Evolutionary conservation across 2,113 vertebrate genomes (phyloP), one percentile per base, ranked within the genome.

Genomic region (Corvus moneduloides): DNA sequence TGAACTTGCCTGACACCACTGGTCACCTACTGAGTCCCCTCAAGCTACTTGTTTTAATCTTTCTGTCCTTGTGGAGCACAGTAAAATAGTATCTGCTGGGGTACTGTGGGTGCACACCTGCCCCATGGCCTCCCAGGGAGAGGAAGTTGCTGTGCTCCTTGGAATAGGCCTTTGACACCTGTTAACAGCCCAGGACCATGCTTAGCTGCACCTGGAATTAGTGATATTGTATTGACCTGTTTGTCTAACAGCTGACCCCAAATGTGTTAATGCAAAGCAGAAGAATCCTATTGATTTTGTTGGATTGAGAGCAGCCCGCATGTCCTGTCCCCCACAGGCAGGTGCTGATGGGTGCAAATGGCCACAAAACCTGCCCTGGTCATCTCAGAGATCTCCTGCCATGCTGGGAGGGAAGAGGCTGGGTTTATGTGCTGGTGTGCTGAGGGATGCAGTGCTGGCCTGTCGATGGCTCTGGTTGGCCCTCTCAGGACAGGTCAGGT

Each of bases 341-440:
- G 5, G 32, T 27, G 51, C 51, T 67, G 41, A 4, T 14, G 61
- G 39, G 10, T 78, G 56, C 62, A 39, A 6, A 30, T 5, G 66
- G 52, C 72, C 76, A 30, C 1, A 0, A 7, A 12, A 30, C 21
- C 64, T 46, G 59, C 77, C 61, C 24, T 2, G 12, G n/a, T 67
- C 28, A 6, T 3, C 32, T 87, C 54, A 69, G 75, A n/a, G 44
- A 82, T 90, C 81, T 94, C 48, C 74, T 71, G 86, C 82, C 94
- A 51, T 81, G 95, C 92, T 54, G 80, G 83, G 63, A 88, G 78
- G 61, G 32, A 43, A 61, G 78, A 76, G 80, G 83, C 76, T 75
- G 97, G 91, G 78, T 98, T 52, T 90, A 44, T 85, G 66, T 95
- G 94, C 94, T 90, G 95, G 92, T 83, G 61, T 66, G 71, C 62